Base-by-base conservation (phyloP, 2,113 vertebrate genomes). In the Oreocharis arfaki region DNA sequence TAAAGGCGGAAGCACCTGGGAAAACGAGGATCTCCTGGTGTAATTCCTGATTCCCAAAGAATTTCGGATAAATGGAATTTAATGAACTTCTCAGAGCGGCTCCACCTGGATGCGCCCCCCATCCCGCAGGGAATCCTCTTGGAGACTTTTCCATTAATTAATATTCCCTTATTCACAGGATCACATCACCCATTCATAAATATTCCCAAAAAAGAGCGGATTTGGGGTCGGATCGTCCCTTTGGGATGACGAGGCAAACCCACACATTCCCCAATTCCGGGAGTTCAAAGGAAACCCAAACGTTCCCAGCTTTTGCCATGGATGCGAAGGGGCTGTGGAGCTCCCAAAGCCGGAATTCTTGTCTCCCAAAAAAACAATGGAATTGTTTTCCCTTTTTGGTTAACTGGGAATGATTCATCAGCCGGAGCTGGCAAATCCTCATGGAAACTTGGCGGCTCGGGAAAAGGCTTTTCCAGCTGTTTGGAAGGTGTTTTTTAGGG, bases 391-490 rank as follows among this genome's bases (percentile, higher is more conserved):
- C 53, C 87, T 91, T 85, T 73, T 76, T 0, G 1, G 49, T 59
- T 73, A 26, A 53, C 24, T 6, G 32, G 32, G n/a, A 80, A 9
- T 35, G 87, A 95, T 90, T 56, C 22, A 89, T 63, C 35, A 74
- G 55, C 59, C 5, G 52, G 50, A 73, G 74, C 79, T 77, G 93
- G 85, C 68, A 57, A 32, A 83, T 21, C 20, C 81, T 55, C 64
- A 63, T 1, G 84, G 97, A 94, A 95, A 96, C 17, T 86, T 90
- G 94, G 94, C 95, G 71, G 79, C 44, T 35, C 0, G 0, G 61
- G 75, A 27, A 67, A 63, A 91, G 74, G 20, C n/a, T 94, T 85
- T 79, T 89, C 74, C 93, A 89, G 94, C 94, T 91, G 89, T 24
- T 91, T 47, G 84, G 35, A 91, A 92, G 69, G 80, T 39, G 86